Conservation (phyloP, 2,113 vertebrate genomes). For the Indicator indicator region DNA sequence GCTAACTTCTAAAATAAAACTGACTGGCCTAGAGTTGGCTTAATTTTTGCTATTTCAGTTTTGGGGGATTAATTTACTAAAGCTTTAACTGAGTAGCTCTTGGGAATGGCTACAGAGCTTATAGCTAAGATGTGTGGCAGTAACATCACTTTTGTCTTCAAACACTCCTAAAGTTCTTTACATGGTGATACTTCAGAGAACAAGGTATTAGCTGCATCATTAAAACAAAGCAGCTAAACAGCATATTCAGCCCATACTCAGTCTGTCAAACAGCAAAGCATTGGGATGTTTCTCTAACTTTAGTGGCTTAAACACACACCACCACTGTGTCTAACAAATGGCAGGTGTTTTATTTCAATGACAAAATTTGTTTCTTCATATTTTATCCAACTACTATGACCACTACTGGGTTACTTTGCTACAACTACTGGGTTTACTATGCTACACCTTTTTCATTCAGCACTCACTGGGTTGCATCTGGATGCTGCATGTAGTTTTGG, state of each 20-base stretch:
- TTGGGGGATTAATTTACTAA: not conserved
- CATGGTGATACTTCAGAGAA: not conserved
- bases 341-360: not conserved
- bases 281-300: not conserved
- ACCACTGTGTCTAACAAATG: not conserved
- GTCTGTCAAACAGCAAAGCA: not conserved
- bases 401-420: fast-evolving
- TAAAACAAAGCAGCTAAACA: not conserved
- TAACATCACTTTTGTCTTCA: not conserved
- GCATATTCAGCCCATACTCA: not conserved
- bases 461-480: not conserved
- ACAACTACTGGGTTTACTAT: fast-evolving
- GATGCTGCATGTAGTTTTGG: not conserved
- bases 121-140: not conserved
- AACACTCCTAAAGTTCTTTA: not conserved
- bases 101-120: not conserved
- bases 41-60: not conserved
- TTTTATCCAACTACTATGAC: not conserved
- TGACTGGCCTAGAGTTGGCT: not conserved
- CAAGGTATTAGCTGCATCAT: not conserved
- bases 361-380: not conserved
- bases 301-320: not conserved
- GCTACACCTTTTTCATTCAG: not conserved
- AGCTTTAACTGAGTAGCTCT: not conserved
- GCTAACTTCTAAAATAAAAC: not conserved